A percentile compares a stretch with the other conserved stretches of the same genome.
Conservation (phyloP, 2,113 vertebrate genomes). For the Scomber colias region DNA sequence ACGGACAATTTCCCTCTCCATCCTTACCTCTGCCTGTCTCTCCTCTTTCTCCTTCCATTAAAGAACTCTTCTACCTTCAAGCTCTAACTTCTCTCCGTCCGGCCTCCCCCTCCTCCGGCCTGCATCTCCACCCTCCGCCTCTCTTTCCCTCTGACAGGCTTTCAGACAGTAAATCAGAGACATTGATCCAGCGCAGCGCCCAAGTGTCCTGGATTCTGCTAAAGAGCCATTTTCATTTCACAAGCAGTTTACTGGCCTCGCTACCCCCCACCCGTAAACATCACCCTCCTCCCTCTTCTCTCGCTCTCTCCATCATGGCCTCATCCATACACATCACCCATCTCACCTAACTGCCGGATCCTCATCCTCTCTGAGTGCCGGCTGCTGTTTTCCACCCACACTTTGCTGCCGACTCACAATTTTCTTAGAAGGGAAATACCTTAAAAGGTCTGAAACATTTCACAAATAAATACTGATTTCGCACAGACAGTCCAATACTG, state of each 20-base stretch:
- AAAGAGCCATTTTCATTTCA: constrained; percentile 90
- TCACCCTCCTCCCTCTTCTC: constrained; percentile 69
- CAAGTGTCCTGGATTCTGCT: constrained; percentile 88
- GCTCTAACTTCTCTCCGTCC: constrained; percentile 64
- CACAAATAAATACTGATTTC: constrained; percentile 40
- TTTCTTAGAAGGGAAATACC: constrained; percentile 41
- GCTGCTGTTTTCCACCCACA: constrained; percentile 15
- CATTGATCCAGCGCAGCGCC: constrained; percentile 86
- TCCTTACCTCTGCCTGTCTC: constrained; percentile 52
- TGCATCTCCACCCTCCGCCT: constrained; percentile 17
- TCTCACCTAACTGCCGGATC: constrained; percentile 57
- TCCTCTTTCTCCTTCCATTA: constrained; percentile 73
- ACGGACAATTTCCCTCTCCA: constrained; percentile 73
- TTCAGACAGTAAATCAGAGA: constrained; percentile 88
- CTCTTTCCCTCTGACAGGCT: constrained; percentile 84
- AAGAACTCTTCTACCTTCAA: constrained; percentile 72
- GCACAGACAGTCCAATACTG: neutral
- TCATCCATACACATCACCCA: constrained; percentile 75
- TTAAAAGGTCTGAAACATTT: constrained; percentile 43
- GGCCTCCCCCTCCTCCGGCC: constrained; percentile 5
- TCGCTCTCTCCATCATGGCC: constrained; percentile 64
- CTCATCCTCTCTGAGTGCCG: constrained; percentile 56
- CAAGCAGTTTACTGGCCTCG: constrained; percentile 83
- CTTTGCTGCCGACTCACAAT: constrained; percentile 32
- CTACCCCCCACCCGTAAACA: constrained; percentile 80